A percentile compares a stretch with the other conserved stretches of the same genome.
Conservation (phyloP, 2,113 vertebrate species). For the Dermatemys mawii region DNA sequence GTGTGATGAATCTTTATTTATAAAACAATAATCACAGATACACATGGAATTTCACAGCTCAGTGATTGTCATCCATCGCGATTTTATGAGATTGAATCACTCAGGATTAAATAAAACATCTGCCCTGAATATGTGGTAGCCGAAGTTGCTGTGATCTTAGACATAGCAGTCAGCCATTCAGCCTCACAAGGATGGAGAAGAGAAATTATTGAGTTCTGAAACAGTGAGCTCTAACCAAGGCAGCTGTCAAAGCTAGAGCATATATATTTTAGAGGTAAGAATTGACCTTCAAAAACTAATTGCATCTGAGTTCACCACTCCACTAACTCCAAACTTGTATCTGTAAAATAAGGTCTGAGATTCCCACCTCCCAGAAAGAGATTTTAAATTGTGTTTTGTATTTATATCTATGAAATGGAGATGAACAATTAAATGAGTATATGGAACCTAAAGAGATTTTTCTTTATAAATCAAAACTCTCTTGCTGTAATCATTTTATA, state of each 20-base stretch:
- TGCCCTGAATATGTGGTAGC: background rate
- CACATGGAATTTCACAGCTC: constrained; percentile 63
- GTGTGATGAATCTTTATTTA: constrained; percentile 63
- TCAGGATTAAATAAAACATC: constrained; percentile 54
- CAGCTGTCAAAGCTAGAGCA: background rate
- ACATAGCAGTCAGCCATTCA: background rate
- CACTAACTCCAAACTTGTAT: background rate
- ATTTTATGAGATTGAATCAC: constrained; percentile 40
- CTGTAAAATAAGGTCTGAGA: background rate
- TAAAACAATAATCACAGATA: constrained; percentile 53
- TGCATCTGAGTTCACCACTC: background rate
- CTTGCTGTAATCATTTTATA: background rate
- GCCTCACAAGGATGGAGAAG: background rate
- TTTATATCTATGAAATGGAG: background rate
- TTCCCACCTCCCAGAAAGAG: background rate
- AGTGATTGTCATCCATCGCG: constrained; percentile 47
- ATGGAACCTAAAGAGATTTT: background rate
- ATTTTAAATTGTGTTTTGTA: background rate
- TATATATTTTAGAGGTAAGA: constrained; percentile 18
- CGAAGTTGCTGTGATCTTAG: constrained; percentile 42
- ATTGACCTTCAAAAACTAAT: constrained; percentile 6
- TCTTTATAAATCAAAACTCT: background rate
- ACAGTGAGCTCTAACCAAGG: background rate
- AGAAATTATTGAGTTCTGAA: constrained; percentile 7
- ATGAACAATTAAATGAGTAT: background rate